Evolutionary conservation across 2,113 vertebrate species (phyloP), one percentile per base, ranked within the genome.

Genomic region (Gnathonemus echidnorhynchus): DNA sequence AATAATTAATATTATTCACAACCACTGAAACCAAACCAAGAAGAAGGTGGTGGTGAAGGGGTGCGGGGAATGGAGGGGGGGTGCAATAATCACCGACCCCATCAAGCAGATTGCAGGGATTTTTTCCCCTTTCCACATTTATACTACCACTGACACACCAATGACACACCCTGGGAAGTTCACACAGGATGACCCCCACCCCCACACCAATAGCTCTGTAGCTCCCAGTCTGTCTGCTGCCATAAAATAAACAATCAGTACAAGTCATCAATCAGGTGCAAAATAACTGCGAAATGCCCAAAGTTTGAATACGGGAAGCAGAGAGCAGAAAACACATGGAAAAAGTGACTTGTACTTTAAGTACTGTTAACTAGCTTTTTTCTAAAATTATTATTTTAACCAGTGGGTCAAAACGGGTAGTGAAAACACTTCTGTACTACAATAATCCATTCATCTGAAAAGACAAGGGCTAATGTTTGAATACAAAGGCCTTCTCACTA

Each of bases 401-500:
- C 56, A 46, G 62, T 15, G 86, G 70, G 62, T 87, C 27, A 83
- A 89, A 87, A 77, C 88, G 8, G 58, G 66, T 52, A 88, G 89
- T 89, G 24, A 86, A 89, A 91, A 91, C 90, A 74, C 35, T 90
- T 91, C 77, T 91, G 19, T 56, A 56, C 87, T 88, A 93, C 90
- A 93, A 92, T 91, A 87, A 90, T 66, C 93, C 87, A 91, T 92
- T 93, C 92, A 93, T 52, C 39, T 83, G 58, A 62, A 87, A 91
- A 92, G 89, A 93, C 91, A 93, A 93, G 92, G 88, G 93, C 91
- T 85, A 89, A 88, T 91, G 66, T 83, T 89, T 84, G 88, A 92
- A 92, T 91, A 93, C 92, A 93, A 94, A 93, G 92, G 86, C 42
- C 66, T 91, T 90, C 77, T 87, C 89, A 88, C 80, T 89, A 90